Base-by-base conservation (phyloP, 2,888 invertebrate genomes). In the Darwinula stevensoni region DNA sequence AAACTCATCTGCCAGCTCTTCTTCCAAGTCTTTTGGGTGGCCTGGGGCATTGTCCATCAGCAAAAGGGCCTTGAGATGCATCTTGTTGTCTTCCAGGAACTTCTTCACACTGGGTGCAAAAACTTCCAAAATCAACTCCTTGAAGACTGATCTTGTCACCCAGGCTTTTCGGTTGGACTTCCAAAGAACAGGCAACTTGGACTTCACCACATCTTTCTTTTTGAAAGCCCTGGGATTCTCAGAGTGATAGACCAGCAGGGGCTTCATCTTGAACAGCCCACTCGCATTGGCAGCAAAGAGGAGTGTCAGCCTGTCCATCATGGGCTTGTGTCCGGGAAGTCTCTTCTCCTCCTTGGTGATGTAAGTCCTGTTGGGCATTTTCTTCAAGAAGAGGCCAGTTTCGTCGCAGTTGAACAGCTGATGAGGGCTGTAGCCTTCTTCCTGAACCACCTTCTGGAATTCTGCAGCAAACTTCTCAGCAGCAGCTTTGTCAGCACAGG, bases 21-120 rank as follows among this genome's bases (percentile, higher is more conserved):
- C 31, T 6, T 34, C 33, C 4, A 36, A 33, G 29, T 35, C 37
- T 34, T 38, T 38, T 15, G 38, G 37, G 35, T 43, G 41, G 17
- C 39, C 39, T 39, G 39, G 40, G 17, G 40, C 40, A 38, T 44
- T 42, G 37, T 43, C 43, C 31, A 46, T 33, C 17, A 46, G 35
- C 11, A 45, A 42, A 32, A 46, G 37, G 34, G 36, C 39, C 37
- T 43, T 36, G 33, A 42, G 27, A 31, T 43, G 42, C 29, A 43
- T 36, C 33, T 43, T 39, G 28, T 42, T 44, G 34, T 42, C 39
- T 16, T 40, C 33, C 22, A 46, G 37, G 38, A 40, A 44, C 37
- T 40, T 40, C 34, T 42, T 44, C 17, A 45, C 42, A 31, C 38
- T 16, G 36, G 40, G 40, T 30, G 35, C 40, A 36, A 43, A 43